Evolutionary conservation across 2,888 invertebrate genomes (phyloP), one percentile per base, ranked within the genome.

Genomic region (Phaedon cochleariae): DNA sequence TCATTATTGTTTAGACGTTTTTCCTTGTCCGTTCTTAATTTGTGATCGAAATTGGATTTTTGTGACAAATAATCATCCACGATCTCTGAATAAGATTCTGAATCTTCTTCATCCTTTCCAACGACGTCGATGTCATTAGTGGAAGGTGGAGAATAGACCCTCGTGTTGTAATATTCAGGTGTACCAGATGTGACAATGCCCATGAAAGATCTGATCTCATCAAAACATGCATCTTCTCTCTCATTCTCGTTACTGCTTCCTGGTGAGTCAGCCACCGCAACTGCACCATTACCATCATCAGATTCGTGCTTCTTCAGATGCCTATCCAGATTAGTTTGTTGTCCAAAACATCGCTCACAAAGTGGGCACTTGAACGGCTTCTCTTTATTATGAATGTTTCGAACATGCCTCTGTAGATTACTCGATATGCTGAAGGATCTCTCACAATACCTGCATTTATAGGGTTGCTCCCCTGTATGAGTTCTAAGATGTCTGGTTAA

Each of bases 311-410:
- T 99, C 87, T 97, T 97, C 80, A 98, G 83, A 81, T 98, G 98
- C 20, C 98, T 88, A 81, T 99, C 98, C 70, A 99, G 87, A 83
- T 99, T 99, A n/a, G 98, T 98, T 84, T 98, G 98, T 84, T 99
- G 98, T 0, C 98, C 98, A 83, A 99, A 99, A 83, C 97, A 96
- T 55, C 97, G 89, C 76, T 97, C 97, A 84, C 99, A 99, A 64
- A 96, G 86, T 10, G 92, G 91, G 83, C 98, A 99, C 76, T 96
- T 90, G 85, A 98, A 98, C 0, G 98, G 97, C 67, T 96, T 91
- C 83, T 96, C 96, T 82, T 98, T 98, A 85, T 98, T 97, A 85
- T 98, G 98, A 67, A 98, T 99, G 81, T 99, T 99, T 59, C 98
- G 88, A 2, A 99, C 97, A 84, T 98, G 98, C 12, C 98, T 89